Evolutionary conservation across 2,888 invertebrate species (phyloP).

Genomic region (Hyposoter didymator): DNA sequence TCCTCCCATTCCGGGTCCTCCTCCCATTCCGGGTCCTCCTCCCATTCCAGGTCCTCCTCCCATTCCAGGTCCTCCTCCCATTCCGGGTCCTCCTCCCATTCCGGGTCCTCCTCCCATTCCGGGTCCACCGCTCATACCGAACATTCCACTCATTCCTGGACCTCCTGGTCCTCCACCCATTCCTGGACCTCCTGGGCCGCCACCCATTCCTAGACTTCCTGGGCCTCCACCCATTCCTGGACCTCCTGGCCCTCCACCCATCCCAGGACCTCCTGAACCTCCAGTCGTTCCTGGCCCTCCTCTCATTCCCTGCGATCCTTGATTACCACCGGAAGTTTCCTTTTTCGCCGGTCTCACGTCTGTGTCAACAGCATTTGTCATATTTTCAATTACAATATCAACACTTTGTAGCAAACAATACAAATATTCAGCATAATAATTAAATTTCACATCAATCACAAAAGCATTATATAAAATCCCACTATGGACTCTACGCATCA

Average conservation of each 20-base stretch:
- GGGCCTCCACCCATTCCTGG: conserved; percentile 36
- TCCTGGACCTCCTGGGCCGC: conserved; percentile 40
- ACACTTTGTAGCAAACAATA: not conserved
- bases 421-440: too few relatives aligned
- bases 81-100: conserved; percentile 51
- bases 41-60: conserved; percentile 50
- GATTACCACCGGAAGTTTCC: conserved; percentile 72
- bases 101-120: conserved; percentile 46
- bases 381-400: not conserved
- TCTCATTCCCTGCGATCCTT: conserved; percentile 57
- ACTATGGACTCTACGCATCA: not conserved
- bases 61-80: conserved; percentile 54
- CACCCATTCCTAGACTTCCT: conserved; percentile 52
- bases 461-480: not conserved
- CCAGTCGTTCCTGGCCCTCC: conserved; percentile 43
- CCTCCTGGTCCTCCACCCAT: conserved; percentile 34
- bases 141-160: conserved; percentile 46
- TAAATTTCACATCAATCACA: not conserved
- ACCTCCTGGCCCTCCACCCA: conserved; percentile 53
- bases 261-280: conserved; percentile 42
- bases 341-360: conserved; percentile 83
- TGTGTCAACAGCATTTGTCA: conserved; percentile 56
- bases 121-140: conserved; percentile 41
- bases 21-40: conserved; percentile 45
- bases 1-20: conserved; percentile 43